These are phyloP conservation scores for Gymnodraco acuticeps DNA, from an alignment of 2,797 vertebrate species.

Conservation along the genomic window DNA sequence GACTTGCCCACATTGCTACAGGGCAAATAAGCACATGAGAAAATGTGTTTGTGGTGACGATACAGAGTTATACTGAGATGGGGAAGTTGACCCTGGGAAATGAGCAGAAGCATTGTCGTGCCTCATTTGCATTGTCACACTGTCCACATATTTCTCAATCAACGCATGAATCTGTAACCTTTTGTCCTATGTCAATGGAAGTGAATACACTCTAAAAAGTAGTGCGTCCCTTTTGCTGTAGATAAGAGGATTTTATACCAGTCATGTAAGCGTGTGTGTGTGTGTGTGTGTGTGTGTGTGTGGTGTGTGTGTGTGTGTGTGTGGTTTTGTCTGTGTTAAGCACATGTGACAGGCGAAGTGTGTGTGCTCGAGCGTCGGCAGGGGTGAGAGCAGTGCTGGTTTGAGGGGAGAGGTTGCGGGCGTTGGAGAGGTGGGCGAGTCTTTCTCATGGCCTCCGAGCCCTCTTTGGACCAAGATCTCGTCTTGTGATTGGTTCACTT, in stretches of 20 bases:
- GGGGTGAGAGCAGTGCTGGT: slow-evolving; percentile 76
- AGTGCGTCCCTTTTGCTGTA: slow-evolving; percentile 1
- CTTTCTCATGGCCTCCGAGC: slow-evolving; percentile 86
- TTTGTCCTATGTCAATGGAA: slow-evolving; percentile 17
- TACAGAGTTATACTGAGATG: slow-evolving; percentile 63
- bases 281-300: slow-evolving; percentile 6
- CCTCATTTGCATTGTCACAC: slow-evolving; percentile 64
- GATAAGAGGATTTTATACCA: background rate
- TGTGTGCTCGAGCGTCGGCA: slow-evolving; percentile 71
- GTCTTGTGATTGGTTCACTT: slow-evolving; percentile 77
- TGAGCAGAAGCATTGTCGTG: slow-evolving; percentile 21
- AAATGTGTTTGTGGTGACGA: slow-evolving; percentile 57
- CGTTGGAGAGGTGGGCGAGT: slow-evolving; percentile 60
- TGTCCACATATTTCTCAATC: slow-evolving; percentile 41
- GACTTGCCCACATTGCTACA: slow-evolving; percentile 57
- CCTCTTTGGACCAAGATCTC: slow-evolving; percentile 70
- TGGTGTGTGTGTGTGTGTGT: background rate
- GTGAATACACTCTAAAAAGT: background rate
- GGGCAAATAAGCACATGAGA: slow-evolving; percentile 66
- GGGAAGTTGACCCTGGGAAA: slow-evolving; percentile 82
- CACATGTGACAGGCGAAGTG: slow-evolving; percentile 57
- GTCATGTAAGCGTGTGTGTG: background rate
- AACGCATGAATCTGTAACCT: slow-evolving; percentile 26
- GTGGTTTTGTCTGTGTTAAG: slow-evolving; percentile 50
- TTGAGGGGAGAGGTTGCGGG: slow-evolving; percentile 67